phyloP scores from a whole-genome alignment of 2,797 vertebrate genomes.

The Leucoraja ocellata region DNA sequence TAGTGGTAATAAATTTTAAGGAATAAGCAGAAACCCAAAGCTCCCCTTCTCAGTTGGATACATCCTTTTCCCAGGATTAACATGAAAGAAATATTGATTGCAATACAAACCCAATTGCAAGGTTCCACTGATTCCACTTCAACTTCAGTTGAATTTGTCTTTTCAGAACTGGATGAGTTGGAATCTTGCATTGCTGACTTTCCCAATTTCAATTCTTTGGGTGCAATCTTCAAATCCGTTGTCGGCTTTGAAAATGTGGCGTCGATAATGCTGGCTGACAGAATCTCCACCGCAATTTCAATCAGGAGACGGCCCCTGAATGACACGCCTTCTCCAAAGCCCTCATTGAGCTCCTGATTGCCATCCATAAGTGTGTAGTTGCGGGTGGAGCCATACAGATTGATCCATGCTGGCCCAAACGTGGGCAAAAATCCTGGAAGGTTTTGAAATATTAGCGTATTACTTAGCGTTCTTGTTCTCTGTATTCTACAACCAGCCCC shows the following conservation, averaged over 20 bases:
- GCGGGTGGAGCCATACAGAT: slow-evolving; percentile 82
- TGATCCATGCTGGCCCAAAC: slow-evolving; percentile 93
- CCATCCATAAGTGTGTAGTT: slow-evolving; percentile 81
- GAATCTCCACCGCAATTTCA: slow-evolving; percentile 86
- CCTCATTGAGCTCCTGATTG: slow-evolving; percentile 83
- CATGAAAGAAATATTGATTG: not conserved
- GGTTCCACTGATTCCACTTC: slow-evolving; percentile 76
- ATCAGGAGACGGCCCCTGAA: slow-evolving; percentile 83
- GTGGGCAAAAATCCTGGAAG: slow-evolving; percentile 87
- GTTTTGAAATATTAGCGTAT: not conserved
- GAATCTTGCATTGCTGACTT: slow-evolving; percentile 60
- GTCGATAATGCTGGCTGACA: slow-evolving; percentile 71
- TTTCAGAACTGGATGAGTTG: slow-evolving; percentile 58
- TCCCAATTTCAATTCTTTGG: slow-evolving; percentile 67
- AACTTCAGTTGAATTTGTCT: slow-evolving; percentile 65
- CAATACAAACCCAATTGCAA: slow-evolving; percentile 60
- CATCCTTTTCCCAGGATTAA: not conserved
- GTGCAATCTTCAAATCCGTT: slow-evolving; percentile 63
- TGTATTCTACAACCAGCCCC: not conserved
- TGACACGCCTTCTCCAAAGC: slow-evolving; percentile 84
- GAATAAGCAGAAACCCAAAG: not conserved
- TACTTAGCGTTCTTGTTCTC: not conserved
- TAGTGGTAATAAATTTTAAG: not conserved
- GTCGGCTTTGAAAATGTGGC: slow-evolving; percentile 61
- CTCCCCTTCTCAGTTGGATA: not conserved